Percentiles rank a stretch among this genome's conserved stretches.
Evolutionary conservation across 2,113 vertebrate genomes (phyloP).

Genomic region (Myanophis thanlyinensis): DNA sequence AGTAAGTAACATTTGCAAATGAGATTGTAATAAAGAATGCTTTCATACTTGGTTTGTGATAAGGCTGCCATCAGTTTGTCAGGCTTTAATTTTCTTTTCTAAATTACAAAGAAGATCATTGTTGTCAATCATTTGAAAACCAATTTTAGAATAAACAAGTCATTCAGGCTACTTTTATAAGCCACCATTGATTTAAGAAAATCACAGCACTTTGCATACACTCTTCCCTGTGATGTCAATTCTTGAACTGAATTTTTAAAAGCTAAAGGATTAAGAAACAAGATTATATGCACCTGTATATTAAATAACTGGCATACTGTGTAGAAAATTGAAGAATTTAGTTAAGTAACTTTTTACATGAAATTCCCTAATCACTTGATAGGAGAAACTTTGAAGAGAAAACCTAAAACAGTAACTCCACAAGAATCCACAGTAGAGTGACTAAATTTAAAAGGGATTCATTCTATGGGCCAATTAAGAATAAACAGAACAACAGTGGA

Average conservation of each 20-base stretch:
- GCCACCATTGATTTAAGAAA: neutral
- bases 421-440: neutral
- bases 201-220: neutral
- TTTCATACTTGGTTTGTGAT: neutral
- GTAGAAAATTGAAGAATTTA: neutral
- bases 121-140: neutral
- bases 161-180: neutral
- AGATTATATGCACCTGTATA: neutral
- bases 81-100: neutral
- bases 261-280: constrained; percentile 1
- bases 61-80: neutral
- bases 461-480: neutral
- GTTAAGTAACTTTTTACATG: neutral
- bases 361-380: neutral
- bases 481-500: neutral
- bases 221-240: neutral
- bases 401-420: neutral
- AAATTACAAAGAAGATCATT: neutral
- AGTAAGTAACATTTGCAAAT: neutral
- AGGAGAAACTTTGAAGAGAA: neutral
- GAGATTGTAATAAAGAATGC: neutral
- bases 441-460: neutral
- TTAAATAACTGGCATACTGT: neutral
- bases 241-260: neutral
- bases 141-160: neutral